Evolutionary conservation across 2,888 invertebrate species (phyloP), one percentile per base, ranked within the genome.

Genomic region (Orgyia antiqua): DNA sequence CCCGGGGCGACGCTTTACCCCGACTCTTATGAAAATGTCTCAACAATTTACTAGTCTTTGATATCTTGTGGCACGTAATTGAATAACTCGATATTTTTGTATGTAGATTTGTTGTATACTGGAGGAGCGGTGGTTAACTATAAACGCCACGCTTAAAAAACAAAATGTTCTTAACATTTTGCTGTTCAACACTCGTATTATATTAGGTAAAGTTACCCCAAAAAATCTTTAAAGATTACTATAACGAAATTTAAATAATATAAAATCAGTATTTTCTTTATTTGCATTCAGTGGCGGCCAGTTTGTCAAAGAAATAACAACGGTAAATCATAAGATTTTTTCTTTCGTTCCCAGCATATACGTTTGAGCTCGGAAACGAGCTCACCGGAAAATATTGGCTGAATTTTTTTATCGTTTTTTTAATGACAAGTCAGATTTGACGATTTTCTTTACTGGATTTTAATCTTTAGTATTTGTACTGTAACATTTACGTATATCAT

Each of bases 1-100:
- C 84, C 66, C 72, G 38, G 65, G 60, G 83, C 82, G 58, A 80
- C 76, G 71, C 68, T 74, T 68, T 70, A 51, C 63, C 58, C 58
- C 38, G 32, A 46, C 67, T 68, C 69, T 66, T 74, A 71, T 71
- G 76, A 75, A 77, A 70, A 76, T 79, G 62, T 52, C 63, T 63
- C 65, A 65, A 65, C 56, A 64, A 57, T 60, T 44, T 36, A 39
- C 39, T 26, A 28, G 19, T 36, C 39, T 47, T 50, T 52, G 50
- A 52, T 52, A 52, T 46, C n/a, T 24, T 39, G 19, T 39, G 6
- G 24, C 10, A 13, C n/a, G 33, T 42, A 45, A 52, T 52, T 45
- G 47, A 42, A 47, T 39, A 41, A 29, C n/a, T n/a, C n/a, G n/a
- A n/a, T n/a, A n/a, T n/a, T n/a, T n/a, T n/a, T n/a, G n/a, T n/a